Percentiles rank a stretch among this genome's conserved stretches.
Conservation (phyloP, 2,797 vertebrate genomes). For the Valencia hispanica region DNA sequence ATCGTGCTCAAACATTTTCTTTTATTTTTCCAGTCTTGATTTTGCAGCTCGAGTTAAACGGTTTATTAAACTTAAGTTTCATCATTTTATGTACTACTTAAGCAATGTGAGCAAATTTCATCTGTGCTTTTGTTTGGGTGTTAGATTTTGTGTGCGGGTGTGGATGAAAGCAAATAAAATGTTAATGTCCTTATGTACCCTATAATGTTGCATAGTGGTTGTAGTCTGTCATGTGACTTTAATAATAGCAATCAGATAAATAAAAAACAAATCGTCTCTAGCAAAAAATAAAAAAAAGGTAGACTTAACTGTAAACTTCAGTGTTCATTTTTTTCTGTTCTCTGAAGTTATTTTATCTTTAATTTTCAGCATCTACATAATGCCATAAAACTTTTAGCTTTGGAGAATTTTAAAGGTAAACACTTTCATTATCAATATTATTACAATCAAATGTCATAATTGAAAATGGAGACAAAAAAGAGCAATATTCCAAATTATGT, state of each 20-base stretch:
- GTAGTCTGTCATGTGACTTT: not conserved
- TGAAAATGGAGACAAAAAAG: no score
- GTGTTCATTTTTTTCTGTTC: not conserved
- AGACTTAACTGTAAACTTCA: not conserved
- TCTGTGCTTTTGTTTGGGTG: constrained; percentile 26
- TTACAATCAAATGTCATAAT: no score
- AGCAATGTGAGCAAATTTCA: constrained; percentile 25
- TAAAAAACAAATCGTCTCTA: no score
- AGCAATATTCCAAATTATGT: not conserved
- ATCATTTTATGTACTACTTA: constrained; percentile 35
- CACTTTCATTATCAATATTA: no score
- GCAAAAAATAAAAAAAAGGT: no score
- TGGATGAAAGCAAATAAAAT: constrained; percentile 54
- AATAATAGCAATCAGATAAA: not conserved
- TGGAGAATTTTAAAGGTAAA: not conserved
- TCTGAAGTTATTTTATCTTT: not conserved
- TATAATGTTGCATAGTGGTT: not conserved
- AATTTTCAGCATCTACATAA: not conserved
- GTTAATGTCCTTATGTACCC: not conserved
- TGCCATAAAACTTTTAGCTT: not conserved
- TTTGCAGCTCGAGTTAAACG: not conserved
- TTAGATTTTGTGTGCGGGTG: constrained; percentile 20
- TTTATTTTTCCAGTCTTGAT: not conserved
- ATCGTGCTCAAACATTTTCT: not conserved
- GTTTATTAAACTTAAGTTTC: not conserved